Base-by-base conservation (phyloP, 2,797 vertebrate species). In the Trichosurus vulpecula region DNA sequence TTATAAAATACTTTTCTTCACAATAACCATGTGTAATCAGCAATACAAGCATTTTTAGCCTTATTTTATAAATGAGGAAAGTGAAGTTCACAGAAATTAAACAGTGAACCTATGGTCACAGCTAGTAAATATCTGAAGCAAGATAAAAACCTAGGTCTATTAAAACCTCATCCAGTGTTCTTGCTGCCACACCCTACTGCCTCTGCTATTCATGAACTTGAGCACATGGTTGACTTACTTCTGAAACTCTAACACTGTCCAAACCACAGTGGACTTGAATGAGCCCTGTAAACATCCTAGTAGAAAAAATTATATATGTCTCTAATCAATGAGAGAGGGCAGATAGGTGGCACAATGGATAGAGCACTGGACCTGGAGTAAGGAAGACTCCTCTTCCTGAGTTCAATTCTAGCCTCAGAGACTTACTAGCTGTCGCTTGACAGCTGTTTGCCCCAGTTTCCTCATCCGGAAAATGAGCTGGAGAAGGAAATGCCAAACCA, bases 11-110 rank as follows among this genome's bases (percentile, higher is more conserved):
- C 2, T 81, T 81, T 81, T 47, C 41, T 81, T 81, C 41, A 47
- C n/a, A 47, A 47, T 81, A 74, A 47, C 22, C 19, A 81, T 47
- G 41, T 81, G 22, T 22, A 47, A 25, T 47, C 81, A 52, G n/a
- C 0, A 52, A 25, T 47, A 54, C 10, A 13, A 53, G 11, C 27
- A 16, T 54, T 58, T 41, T 92, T 91, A 91, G 55, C 58, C 5
- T 47, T 47, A 22, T 81, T 93, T 95, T 90, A 51, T 41, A 92
- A 52, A 91, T 91, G 41, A 94, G 31, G 66, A 93, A 92, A 47
- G 30, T 93, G 41, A 53, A 92, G 66, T 92, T 91, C 91, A 56
- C 12, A 92, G 66, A 51, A 10, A 91, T 96, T 55, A 35, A 90
- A 35, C 92, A 74, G 95, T 35, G 41, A 31, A 11, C 52, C 16